Evolutionary conservation across 2,113 vertebrate genomes (phyloP).

Genomic region (Mustelus asterias): DNA sequence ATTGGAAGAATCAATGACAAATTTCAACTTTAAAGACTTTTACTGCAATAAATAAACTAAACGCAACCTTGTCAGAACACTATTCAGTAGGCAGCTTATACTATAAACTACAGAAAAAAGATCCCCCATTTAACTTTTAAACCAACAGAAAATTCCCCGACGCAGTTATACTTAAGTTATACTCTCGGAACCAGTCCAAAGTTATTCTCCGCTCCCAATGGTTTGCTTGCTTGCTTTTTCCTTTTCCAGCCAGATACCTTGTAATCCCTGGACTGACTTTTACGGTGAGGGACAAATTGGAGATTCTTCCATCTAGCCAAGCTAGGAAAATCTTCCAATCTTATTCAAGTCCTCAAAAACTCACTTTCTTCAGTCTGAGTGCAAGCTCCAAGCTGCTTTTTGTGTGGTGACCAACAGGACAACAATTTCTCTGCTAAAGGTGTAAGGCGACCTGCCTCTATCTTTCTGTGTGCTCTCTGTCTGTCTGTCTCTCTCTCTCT

Average conservation of each 20-base stretch:
- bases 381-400: neutral
- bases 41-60: no score
- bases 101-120: neutral
- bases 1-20: neutral
- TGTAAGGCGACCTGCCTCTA: neutral
- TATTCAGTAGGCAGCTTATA: neutral
- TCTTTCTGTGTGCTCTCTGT: no score
- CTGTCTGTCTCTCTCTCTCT: no score
- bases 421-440: neutral
- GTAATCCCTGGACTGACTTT: neutral
- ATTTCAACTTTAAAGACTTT: neutral
- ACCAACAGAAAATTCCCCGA: neutral
- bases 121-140: neutral
- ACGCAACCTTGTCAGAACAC: neutral
- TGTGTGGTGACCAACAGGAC: neutral
- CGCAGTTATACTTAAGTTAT: neutral
- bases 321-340: neutral
- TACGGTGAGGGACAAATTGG: neutral
- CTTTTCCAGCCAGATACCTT: neutral
- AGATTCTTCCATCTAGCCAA: neutral
- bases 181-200: no score
- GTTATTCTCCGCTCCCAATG: no score
- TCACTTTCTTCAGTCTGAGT: neutral
- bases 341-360: neutral
- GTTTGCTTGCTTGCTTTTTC: neutral